These are phyloP conservation scores for Aporrectodea caliginosa DNA, from an alignment of 1,140 invertebrate species.

Conservation along the genomic window DNA sequence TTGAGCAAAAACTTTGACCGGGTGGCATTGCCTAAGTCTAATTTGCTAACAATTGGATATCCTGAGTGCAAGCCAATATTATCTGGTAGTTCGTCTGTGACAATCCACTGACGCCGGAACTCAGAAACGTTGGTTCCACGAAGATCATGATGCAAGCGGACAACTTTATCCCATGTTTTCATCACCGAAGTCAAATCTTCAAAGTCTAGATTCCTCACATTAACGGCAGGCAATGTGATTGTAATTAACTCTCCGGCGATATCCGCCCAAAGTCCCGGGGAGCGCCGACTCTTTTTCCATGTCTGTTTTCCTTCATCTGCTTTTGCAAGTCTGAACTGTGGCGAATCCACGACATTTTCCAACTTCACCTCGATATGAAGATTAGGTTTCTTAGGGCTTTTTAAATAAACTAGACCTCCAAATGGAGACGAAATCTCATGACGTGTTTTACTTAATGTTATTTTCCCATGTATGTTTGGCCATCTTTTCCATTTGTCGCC, in stretches of 20 bases:
- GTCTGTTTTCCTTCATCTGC: conserved; percentile 1
- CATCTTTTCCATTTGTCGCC: background rate
- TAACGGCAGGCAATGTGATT: conserved; percentile 36
- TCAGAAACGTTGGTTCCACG: conserved; percentile 31
- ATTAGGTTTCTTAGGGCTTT: conserved; percentile 14
- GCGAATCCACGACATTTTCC: conserved; percentile 20
- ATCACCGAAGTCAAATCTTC: conserved; percentile 31
- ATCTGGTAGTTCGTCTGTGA: conserved; percentile 36
- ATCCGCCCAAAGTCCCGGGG: conserved; percentile 39
- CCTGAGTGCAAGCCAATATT: conserved; percentile 39
- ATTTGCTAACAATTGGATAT: conserved; percentile 41
- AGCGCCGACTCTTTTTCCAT: conserved; percentile 22
- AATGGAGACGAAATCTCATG: conserved; percentile 19
- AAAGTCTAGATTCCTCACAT: conserved; percentile 31
- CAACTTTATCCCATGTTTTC: conserved; percentile 35
- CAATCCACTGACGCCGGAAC: conserved; percentile 34
- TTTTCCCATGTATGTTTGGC: conserved; percentile 1
- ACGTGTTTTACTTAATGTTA: background rate
- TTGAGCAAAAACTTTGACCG: conserved; percentile 35
- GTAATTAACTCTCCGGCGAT: conserved; percentile 36
- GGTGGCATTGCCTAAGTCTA: conserved; percentile 35
- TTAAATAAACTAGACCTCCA: conserved; percentile 28
- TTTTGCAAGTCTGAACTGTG: conserved; percentile 18
- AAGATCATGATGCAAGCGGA: conserved; percentile 33
- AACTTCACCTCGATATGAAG: conserved; percentile 10